A percentile compares a stretch with the other conserved stretches of the same genome.
Conservation (phyloP, 2,113 vertebrate genomes). For the Sinocyclocheilus grahami region DNA sequence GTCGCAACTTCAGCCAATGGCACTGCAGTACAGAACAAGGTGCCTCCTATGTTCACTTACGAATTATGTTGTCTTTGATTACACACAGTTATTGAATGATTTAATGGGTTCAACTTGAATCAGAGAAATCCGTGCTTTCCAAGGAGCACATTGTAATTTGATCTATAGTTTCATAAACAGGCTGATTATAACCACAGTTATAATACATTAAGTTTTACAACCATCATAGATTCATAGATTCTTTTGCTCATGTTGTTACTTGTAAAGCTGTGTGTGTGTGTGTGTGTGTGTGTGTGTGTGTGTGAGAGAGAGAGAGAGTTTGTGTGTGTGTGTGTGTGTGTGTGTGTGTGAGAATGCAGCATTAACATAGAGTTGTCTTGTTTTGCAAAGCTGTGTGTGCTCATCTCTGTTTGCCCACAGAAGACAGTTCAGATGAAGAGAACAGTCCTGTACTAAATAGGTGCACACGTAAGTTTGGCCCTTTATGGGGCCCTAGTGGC, state of each 20-base stretch:
- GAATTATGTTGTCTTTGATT: background rate
- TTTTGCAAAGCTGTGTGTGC: constrained; percentile 68
- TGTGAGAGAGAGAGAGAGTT: background rate
- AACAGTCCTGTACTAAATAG: constrained; percentile 72
- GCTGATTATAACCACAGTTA: background rate
- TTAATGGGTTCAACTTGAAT: no score
- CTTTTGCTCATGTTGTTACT: background rate
- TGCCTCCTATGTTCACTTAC: constrained; percentile 58
- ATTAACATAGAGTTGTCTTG: constrained; percentile 62
- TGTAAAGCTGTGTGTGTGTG: background rate
- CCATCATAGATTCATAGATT: background rate
- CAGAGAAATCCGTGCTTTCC: no score
- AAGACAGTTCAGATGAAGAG: constrained; percentile 78
- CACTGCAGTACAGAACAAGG: constrained; percentile 90
- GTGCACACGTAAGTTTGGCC: constrained; percentile 77
- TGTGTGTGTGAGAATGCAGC: constrained; percentile 42
- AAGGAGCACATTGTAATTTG: no score
- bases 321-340: constrained; percentile 1
- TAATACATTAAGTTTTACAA: background rate
- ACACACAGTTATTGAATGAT: background rate
- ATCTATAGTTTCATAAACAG: background rate
- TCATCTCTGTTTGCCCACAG: constrained; percentile 78
- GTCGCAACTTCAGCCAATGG: constrained; percentile 97
- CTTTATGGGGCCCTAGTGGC: constrained; percentile 44
- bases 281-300: background rate